Evolutionary conservation across 2,113 vertebrate genomes (phyloP).

Genomic region (Candoia aspera): DNA sequence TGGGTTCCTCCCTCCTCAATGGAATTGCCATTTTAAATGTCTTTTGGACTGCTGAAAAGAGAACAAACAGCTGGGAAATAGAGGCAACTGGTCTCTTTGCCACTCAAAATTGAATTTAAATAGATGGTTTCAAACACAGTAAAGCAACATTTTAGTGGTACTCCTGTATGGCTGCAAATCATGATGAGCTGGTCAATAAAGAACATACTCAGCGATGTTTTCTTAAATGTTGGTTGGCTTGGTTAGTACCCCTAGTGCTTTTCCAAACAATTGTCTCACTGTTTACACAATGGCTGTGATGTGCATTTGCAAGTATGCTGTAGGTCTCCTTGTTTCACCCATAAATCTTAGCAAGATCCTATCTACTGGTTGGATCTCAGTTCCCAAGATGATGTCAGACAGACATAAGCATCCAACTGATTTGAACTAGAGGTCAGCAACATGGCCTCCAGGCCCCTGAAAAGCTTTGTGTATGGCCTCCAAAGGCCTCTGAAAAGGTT

Average conservation of each 20-base stretch:
- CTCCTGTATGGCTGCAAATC: not conserved
- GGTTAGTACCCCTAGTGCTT: not conserved
- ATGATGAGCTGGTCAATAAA: not conserved
- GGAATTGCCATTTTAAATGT: not conserved
- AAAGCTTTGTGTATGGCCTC: too few relatives aligned
- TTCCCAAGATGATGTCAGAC: not conserved
- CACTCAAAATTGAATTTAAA: not conserved
- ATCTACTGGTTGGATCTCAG: not conserved
- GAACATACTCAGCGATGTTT: not conserved
- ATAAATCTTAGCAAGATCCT: not conserved
- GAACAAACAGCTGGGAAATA: not conserved
- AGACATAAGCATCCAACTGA: too few relatives aligned
- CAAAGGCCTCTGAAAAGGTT: too few relatives aligned
- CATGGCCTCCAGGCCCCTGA: too few relatives aligned
- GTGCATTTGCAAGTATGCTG: not conserved
- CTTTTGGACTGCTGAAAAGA: not conserved
- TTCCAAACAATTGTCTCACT: not conserved
- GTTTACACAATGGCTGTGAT: not conserved
- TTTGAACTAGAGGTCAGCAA: too few relatives aligned
- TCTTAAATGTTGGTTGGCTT: not conserved
- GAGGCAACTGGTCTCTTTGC: not conserved
- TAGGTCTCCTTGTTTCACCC: not conserved
- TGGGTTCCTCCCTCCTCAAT: not conserved
- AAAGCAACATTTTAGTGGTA: not conserved
- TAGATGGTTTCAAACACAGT: not conserved